These are phyloP conservation scores for Atta texana DNA, from an alignment of 1,140 invertebrate species.

Conservation along the genomic window DNA sequence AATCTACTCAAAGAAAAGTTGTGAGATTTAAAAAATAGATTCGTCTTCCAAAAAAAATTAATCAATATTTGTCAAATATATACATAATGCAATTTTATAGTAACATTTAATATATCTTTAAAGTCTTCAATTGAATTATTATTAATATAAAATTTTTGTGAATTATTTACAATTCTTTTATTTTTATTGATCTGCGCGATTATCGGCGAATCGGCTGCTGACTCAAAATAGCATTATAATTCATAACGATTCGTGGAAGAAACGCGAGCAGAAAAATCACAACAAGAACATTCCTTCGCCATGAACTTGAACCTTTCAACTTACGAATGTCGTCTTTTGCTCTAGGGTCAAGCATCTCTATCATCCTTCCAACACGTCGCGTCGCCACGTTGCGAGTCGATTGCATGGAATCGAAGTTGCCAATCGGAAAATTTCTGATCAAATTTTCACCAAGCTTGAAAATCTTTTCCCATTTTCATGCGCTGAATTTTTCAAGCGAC, in stretches of 20 bases:
- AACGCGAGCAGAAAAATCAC: neutral
- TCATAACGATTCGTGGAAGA: neutral
- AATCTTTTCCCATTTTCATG: neutral
- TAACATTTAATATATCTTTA: neutral
- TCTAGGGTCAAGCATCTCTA: slow-evolving; percentile 67
- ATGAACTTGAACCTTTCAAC: slow-evolving; percentile 74
- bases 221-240: neutral
- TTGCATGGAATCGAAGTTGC: neutral
- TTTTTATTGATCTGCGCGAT: neutral
- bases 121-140: neutral
- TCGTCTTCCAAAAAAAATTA: neutral
- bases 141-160: neutral
- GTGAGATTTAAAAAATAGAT: too few relatives aligned
- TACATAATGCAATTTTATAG: neutral
- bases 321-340: slow-evolving; percentile 4
- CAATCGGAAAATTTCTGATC: slow-evolving; percentile 65
- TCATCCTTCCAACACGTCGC: slow-evolving; percentile 20
- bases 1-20: too few relatives aligned
- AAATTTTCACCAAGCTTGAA: slow-evolving; percentile 40
- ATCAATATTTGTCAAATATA: neutral
- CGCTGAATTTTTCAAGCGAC: neutral
- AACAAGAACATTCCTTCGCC: slow-evolving; percentile 16
- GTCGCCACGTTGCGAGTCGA: slow-evolving; percentile 27
- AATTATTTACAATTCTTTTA: neutral
- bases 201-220: neutral